phyloP scores from a whole-genome alignment of 2,888 invertebrate species.

The Rotaria magnacalcarata region DNA sequence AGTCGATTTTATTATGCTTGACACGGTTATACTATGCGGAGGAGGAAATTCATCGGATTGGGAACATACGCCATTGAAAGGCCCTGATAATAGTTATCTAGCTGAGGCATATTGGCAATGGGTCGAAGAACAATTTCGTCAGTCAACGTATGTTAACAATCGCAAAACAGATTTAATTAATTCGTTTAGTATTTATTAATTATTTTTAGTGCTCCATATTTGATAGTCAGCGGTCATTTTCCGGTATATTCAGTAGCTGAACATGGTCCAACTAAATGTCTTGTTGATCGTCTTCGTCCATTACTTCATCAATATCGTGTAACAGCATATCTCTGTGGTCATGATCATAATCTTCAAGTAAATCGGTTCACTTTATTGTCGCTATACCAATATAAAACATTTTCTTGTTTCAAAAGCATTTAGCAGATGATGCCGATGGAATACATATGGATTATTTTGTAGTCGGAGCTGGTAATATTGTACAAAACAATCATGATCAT shows the following conservation, averaged over 20 bases:
- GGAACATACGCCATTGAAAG: slow-evolving; percentile 37
- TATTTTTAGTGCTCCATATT: slow-evolving; percentile 56
- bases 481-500: slow-evolving; percentile 55
- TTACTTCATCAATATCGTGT: slow-evolving; percentile 59
- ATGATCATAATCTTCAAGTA: slow-evolving; percentile 62
- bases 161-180: background rate
- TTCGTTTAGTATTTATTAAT: background rate
- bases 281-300: slow-evolving; percentile 58
- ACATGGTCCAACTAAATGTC: slow-evolving; percentile 61
- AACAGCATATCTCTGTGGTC: slow-evolving; percentile 61
- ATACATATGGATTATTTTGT: slow-evolving; percentile 57
- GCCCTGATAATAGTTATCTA: slow-evolving; percentile 39
- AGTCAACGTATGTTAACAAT: slow-evolving; percentile 47
- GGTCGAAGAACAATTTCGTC: slow-evolving; percentile 51
- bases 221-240: slow-evolving; percentile 61
- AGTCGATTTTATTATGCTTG: slow-evolving; percentile 61
- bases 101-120: slow-evolving; percentile 54
- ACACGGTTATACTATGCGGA: slow-evolving; percentile 62
- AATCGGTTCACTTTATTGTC: background rate
- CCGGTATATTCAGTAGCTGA: slow-evolving; percentile 61
- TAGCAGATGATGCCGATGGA: slow-evolving; percentile 49
- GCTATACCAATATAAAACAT: background rate
- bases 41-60: slow-evolving; percentile 48
- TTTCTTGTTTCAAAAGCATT: slow-evolving; percentile 50
- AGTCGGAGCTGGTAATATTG: slow-evolving; percentile 59